Base-by-base conservation (phyloP, 2,888 invertebrate genomes). In the Sarcophaga subvicina region DNA sequence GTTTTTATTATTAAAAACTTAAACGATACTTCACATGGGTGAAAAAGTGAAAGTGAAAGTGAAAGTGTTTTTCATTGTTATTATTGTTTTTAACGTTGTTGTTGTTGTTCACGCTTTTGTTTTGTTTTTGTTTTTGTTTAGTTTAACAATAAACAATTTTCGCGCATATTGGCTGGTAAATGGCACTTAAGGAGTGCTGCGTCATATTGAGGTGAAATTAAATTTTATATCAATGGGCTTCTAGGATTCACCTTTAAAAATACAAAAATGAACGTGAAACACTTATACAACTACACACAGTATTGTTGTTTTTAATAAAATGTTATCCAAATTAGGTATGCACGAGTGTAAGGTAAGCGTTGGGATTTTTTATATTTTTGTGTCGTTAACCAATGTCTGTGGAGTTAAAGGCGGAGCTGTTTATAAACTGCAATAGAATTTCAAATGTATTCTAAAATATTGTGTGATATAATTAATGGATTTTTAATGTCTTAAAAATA, bases 1-100 rank as follows among this genome's bases (percentile, higher is more conserved):
- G 14, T 66, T 47, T 25, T 60, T 73, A 63, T 81, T 81, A 81
- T 75, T 81, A 75, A 69, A 62, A 75, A 62, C 67, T 22, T 80
- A 62, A 66, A 73, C 67, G 80, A 80, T 67, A 73, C 73, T 63
- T 75, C 67, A 75, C 73, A 20, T 67, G 45, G 37, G 25, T 60
- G 47, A 47, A 63, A 14, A 25, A 20, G 25, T 22, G 22, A 22
- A 25, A 20, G 25, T 22, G 22, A 22, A 25, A 20, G 25, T 60
- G 47, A 47, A 63, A n/a, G 47, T 73, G 17, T 54, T 60, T 66
- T 64, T 54, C 17, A 54, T 54, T 54, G 45, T 45, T 67, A 4
- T 67, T 67, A 4, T 67, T 20, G 11, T 47, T n/a, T n/a, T 20
- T 67, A 3, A n/a, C 45, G 10, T 64, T 20, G 12, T 67, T 67